phyloP scores from a whole-genome alignment of 2,888 invertebrate genomes.

The Homarus gammarus region DNA sequence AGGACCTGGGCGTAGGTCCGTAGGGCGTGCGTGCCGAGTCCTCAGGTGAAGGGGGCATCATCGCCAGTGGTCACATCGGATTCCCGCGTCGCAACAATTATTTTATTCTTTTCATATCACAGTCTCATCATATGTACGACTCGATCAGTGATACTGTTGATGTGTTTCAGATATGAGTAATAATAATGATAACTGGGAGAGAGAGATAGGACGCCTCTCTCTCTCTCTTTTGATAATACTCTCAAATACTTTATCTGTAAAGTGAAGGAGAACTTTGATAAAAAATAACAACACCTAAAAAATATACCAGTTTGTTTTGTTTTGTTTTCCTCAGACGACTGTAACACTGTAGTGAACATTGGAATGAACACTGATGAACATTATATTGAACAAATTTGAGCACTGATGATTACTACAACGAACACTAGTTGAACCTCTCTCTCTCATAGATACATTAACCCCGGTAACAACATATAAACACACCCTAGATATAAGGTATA shows the following conservation, averaged over 20 bases:
- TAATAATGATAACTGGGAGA: conserved; percentile 32
- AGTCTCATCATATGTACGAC: conserved; percentile 40
- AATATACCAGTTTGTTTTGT: conserved; percentile 12
- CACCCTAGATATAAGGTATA: no score
- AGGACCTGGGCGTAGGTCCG: neutral
- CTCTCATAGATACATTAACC: no score
- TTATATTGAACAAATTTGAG: no score
- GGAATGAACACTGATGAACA: no score
- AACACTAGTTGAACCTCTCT: no score
- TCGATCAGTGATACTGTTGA: conserved; percentile 17
- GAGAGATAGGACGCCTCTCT: conserved; percentile 1
- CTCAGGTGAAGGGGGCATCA: neutral
- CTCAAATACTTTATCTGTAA: conserved; percentile 58
- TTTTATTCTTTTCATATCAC: conserved; percentile 18
- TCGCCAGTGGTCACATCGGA: conserved; percentile 3
- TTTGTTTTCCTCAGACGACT: conserved; percentile 33
- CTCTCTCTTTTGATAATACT: conserved; percentile 42
- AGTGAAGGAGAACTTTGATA: conserved; percentile 70
- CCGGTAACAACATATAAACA: no score
- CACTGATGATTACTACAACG: no score
- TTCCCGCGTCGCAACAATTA: neutral
- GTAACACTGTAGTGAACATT: no score
- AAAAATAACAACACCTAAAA: conserved; percentile 55
- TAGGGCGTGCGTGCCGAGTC: neutral
- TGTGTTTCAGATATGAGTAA: conserved; percentile 38